phyloP scores from a whole-genome alignment of 1,140 invertebrate species.

The Drosophila quadrilineata region DNA sequence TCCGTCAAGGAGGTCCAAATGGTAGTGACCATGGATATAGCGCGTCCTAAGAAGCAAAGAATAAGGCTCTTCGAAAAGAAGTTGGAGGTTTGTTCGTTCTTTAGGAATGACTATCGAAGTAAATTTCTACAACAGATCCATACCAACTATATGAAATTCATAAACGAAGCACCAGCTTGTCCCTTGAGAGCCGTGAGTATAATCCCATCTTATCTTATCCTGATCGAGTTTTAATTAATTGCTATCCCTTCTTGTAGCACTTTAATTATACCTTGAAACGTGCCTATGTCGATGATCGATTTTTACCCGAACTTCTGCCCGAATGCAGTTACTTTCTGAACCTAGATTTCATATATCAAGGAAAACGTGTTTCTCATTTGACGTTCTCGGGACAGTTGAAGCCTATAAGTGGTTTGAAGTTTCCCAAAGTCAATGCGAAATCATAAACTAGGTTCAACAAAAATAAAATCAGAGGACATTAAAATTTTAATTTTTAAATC shows the following conservation, averaged over 20 bases:
- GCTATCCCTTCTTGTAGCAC: constrained; percentile 29
- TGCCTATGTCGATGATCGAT: constrained; percentile 45
- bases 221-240: neutral
- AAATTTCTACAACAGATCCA: constrained; percentile 45
- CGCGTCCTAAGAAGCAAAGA: constrained; percentile 13
- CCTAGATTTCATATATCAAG: constrained; percentile 26
- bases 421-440: neutral
- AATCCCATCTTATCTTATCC: neutral
- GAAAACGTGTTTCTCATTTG: constrained; percentile 34
- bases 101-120: constrained; percentile 49
- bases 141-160: constrained; percentile 32
- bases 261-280: constrained; percentile 49
- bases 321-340: constrained; percentile 45
- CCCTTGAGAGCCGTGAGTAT: constrained; percentile 47
- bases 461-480: neutral
- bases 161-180: constrained; percentile 33
- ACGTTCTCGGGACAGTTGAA: constrained; percentile 33
- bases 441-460: no score
- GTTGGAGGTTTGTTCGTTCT: constrained; percentile 41
- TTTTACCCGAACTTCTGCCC: constrained; percentile 52
- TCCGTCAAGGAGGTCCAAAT: constrained; percentile 31
- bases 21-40: constrained; percentile 33
- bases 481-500: no score
- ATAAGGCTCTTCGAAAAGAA: constrained; percentile 48
- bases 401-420: neutral